Percentiles rank a stretch among this genome's conserved stretches.
These are phyloP conservation scores for Sarcophaga rosellei DNA, from an alignment of 2,888 invertebrate genomes.

Conservation along the genomic window DNA sequence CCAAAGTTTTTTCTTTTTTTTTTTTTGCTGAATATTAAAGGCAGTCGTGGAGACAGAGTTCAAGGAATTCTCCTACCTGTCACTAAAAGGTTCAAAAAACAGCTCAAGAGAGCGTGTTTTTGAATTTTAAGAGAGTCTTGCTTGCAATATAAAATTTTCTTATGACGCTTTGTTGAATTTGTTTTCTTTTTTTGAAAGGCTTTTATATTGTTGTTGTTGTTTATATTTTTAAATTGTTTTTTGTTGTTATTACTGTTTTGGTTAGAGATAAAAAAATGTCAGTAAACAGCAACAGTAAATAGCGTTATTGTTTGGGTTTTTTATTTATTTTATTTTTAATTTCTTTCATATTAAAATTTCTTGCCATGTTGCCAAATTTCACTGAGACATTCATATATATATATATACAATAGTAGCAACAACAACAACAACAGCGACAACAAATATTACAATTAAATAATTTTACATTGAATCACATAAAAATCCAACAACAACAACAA, in stretches of 20 bases:
- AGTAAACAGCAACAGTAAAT: conserved; percentile 22
- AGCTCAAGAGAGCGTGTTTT: no score
- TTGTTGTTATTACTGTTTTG: conserved; percentile 36
- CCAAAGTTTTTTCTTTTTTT: no score
- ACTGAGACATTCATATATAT: conserved; percentile 20
- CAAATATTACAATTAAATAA: conserved; percentile 67
- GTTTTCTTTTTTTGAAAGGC: background rate
- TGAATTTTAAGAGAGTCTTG: no score
- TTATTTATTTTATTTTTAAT: background rate
- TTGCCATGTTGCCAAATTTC: conserved; percentile 66
- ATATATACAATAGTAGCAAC: background rate
- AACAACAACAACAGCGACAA: conserved; percentile 24
- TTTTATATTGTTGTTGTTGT: background rate
- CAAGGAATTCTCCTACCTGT: no score
- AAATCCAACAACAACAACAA: conserved; percentile 51
- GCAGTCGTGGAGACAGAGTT: no score
- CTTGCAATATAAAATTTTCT: no score
- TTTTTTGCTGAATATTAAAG: no score
- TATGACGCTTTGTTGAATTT: background rate
- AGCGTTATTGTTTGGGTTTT: conserved; percentile 8
- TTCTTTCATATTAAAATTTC: conserved; percentile 55
- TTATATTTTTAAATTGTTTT: background rate
- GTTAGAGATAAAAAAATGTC: conserved; percentile 58
- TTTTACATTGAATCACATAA: conserved; percentile 68
- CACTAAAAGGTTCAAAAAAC: no score